Base-by-base conservation (phyloP, 2,888 invertebrate species). In the Caenorhabditis parvicauda region DNA sequence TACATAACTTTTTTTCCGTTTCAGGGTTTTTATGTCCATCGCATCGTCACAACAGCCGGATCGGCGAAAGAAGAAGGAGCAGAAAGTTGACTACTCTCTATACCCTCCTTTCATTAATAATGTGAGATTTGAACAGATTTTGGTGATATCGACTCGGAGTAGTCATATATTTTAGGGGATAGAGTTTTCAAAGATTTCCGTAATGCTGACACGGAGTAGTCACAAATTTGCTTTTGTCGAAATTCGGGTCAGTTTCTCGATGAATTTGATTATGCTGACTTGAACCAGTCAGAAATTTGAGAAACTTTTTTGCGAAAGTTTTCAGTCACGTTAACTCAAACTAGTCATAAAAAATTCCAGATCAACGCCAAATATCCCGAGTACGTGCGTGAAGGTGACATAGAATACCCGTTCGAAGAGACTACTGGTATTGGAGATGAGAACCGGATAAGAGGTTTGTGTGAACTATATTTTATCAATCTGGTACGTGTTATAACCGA, bases 381-480 rank as follows among this genome's bases (percentile, higher is more conserved):
- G 27, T 75, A 72, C 54, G 64, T 66, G 27, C 52, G 68, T 21
- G 75, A 79, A 56, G 79, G 79, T 39, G 79, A 79, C 47, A 76
- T 81, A 37, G 80, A 81, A 39, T 81, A 80, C 51, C 81, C 81
- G 2, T 81, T 81, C 57, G 81, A 81, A 51, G 79, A 79, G 39
- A 68, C 66, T 6, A 59, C 50, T 6, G 80, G 79, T 6, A 65
- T 62, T 24, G 82, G 82, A 7, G 83, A 84, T 51, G 84, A 84
- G 53, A 84, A 85, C 86, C 51, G 87, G 87, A 76, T 70, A 70
- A 45, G 61, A 37, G 63, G 45, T 60, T 14, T n/a, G n/a, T 7
- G 24, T 35, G n/a, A 7, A 19, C 3, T 25, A 43, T n/a, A n/a
- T n/a, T n/a, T 43, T n/a, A 17, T 9, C 14, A 5, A 9, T 42